These are phyloP conservation scores for Alouatta palliata DNA, from an alignment of 2,113 vertebrate genomes.

Conservation along the genomic window DNA sequence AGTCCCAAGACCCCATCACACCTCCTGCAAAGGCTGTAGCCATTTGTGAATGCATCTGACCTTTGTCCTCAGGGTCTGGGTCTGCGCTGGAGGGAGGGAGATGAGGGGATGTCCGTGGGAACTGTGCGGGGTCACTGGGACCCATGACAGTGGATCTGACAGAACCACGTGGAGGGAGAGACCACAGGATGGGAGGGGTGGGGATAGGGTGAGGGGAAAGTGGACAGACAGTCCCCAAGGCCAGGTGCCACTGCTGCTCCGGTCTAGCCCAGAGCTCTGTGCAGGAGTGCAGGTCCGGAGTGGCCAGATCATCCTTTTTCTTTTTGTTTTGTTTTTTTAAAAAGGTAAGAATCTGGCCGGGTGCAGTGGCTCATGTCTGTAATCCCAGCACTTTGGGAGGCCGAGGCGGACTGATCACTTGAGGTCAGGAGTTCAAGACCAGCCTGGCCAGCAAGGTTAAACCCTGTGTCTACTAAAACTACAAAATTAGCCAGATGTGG, in stretches of 20 bases:
- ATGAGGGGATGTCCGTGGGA: not conserved
- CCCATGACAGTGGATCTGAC: not conserved
- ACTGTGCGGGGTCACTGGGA: not conserved
- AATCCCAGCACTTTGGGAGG: too few species aligned
- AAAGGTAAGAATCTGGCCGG: not conserved
- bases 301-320: not conserved
- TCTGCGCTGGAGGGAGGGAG: not conserved
- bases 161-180: not conserved
- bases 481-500: too few species aligned
- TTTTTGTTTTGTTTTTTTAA: not conserved
- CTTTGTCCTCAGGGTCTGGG: not conserved
- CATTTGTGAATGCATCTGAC: not conserved
- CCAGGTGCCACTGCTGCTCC: accelerated
- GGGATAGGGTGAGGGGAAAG: too few species aligned
- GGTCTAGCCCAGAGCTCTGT: not conserved
- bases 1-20: not conserved
- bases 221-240: not conserved
- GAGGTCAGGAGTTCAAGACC: too few species aligned
- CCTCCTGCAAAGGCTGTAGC: not conserved
- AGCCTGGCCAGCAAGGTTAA: too few species aligned
- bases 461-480: too few species aligned
- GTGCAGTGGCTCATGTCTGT: too few species aligned
- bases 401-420: too few species aligned
- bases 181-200: accelerated
- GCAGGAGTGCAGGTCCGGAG: not conserved